phyloP scores from a whole-genome alignment of 2,113 vertebrate genomes.

The Pyxicephalus adspersus region DNA sequence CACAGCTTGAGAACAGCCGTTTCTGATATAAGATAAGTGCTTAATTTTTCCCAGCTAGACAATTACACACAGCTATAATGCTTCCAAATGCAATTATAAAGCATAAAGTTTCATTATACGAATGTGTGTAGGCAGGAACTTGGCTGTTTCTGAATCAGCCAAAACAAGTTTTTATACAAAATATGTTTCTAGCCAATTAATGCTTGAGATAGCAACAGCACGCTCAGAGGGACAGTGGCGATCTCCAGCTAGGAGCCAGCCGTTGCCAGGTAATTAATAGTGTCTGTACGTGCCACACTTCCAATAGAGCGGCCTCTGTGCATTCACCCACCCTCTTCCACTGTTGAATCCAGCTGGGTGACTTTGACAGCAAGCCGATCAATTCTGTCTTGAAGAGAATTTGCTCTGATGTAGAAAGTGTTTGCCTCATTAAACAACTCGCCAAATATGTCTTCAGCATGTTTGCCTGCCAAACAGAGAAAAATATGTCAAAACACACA shows the following conservation, averaged over 20 bases:
- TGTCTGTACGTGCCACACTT: slow-evolving; percentile 61
- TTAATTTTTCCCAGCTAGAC: not conserved
- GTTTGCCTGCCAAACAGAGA: slow-evolving; percentile 82
- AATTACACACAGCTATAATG: not conserved
- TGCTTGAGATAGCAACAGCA: not conserved
- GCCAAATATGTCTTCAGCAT: slow-evolving; percentile 98
- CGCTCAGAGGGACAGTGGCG: not conserved
- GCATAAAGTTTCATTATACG: not conserved
- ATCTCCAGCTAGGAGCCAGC: slow-evolving; percentile 58
- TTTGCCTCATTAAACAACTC: slow-evolving; percentile 97
- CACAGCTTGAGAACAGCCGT: not conserved
- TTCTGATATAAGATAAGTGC: not conserved
- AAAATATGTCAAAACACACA: slow-evolving; percentile 22
- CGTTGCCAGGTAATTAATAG: slow-evolving; percentile 64
- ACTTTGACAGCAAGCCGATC: slow-evolving; percentile 98
- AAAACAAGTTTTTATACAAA: slow-evolving; percentile 33
- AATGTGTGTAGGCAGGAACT: not conserved
- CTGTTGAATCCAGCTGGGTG: slow-evolving; percentile 97
- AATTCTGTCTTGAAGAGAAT: slow-evolving; percentile 96
- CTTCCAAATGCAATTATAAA: not conserved
- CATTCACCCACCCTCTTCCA: slow-evolving; percentile 92
- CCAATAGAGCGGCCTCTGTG: slow-evolving; percentile 57
- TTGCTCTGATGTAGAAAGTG: slow-evolving; percentile 94
- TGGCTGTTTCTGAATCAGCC: not conserved
- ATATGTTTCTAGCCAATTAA: slow-evolving; percentile 43